Percentiles rank a stretch among this genome's conserved stretches.
Conservation (phyloP, 2,888 invertebrate genomes). For the Altica lythri region DNA sequence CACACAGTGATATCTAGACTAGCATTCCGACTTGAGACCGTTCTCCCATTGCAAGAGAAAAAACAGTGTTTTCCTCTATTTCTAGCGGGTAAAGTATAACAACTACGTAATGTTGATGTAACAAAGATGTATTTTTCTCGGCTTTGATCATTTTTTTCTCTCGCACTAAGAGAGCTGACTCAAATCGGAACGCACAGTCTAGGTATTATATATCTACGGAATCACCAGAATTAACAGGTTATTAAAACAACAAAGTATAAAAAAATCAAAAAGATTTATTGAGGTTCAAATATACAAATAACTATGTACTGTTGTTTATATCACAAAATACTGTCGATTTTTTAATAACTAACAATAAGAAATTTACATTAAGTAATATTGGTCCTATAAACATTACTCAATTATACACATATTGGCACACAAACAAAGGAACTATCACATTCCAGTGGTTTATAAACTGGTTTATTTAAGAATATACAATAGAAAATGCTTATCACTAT, state of each 20-base stretch:
- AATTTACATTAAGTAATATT: constrained; percentile 29
- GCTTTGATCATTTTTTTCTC: too few relatives aligned
- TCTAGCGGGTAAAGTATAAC: too few relatives aligned
- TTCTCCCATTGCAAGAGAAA: too few relatives aligned
- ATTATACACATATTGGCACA: constrained; percentile 30
- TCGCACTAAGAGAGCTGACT: background rate
- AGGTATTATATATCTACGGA: background rate
- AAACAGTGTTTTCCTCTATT: too few relatives aligned
- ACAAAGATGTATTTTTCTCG: too few relatives aligned
- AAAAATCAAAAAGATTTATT: constrained; percentile 36
- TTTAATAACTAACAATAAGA: constrained; percentile 22
- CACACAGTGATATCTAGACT: too few relatives aligned
- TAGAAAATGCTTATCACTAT: constrained; percentile 23
- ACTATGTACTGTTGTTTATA: constrained; percentile 39
- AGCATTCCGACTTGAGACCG: too few relatives aligned
- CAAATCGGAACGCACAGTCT: background rate
- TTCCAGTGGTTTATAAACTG: constrained; percentile 23
- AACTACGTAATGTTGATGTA: too few relatives aligned
- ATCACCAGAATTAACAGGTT: too few relatives aligned
- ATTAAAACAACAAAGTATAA: background rate
- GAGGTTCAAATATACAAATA: constrained; percentile 28
- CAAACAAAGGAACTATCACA: constrained; percentile 29
- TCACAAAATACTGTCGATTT: constrained; percentile 42
- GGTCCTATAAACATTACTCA: constrained; percentile 21
- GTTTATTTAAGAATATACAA: constrained; percentile 28